A percentile compares a stretch with the other conserved stretches of the same genome.
These are phyloP conservation scores for Thymelicus lineola DNA, from an alignment of 2,888 invertebrate species.

Conservation along the genomic window DNA sequence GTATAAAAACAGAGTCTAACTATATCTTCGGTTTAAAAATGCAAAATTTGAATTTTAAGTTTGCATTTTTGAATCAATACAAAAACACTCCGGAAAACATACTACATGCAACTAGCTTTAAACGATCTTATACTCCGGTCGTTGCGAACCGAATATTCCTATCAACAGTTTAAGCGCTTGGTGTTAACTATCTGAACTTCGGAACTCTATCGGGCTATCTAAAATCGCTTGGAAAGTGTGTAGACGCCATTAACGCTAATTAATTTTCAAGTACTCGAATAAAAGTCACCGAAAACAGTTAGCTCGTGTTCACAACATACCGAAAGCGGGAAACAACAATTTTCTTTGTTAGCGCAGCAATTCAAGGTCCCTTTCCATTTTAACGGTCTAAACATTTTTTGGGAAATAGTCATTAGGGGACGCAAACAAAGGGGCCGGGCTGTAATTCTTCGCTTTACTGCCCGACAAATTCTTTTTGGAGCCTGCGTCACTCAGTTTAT, in stretches of 20 bases:
- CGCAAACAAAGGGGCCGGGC: slow-evolving; percentile 37
- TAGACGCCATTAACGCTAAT: slow-evolving; percentile 4
- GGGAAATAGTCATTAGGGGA: slow-evolving; percentile 30
- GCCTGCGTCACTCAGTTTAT: slow-evolving; percentile 45
- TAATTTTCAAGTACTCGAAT: neutral
- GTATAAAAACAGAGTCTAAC: no score
- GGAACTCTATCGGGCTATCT: neutral
- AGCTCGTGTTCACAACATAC: slow-evolving; percentile 6
- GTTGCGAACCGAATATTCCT: no score
- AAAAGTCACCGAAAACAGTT: slow-evolving; percentile 11
- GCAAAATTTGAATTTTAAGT: no score
- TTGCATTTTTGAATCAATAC: no score
- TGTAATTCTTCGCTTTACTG: slow-evolving; percentile 46
- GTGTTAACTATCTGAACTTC: neutral
- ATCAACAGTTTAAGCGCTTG: neutral
- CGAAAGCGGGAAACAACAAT: slow-evolving; percentile 15
- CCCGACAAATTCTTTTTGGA: slow-evolving; percentile 46
- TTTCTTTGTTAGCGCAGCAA: slow-evolving; percentile 22
- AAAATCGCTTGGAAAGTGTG: neutral
- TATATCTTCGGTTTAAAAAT: no score
- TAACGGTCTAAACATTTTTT: slow-evolving; percentile 35
- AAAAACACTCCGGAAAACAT: no score
- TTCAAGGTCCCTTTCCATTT: slow-evolving; percentile 29
- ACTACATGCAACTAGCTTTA: no score
- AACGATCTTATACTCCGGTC: neutral